These are phyloP conservation scores for Aphelinus certus DNA, from an alignment of 1,140 invertebrate species.

Conservation along the genomic window DNA sequence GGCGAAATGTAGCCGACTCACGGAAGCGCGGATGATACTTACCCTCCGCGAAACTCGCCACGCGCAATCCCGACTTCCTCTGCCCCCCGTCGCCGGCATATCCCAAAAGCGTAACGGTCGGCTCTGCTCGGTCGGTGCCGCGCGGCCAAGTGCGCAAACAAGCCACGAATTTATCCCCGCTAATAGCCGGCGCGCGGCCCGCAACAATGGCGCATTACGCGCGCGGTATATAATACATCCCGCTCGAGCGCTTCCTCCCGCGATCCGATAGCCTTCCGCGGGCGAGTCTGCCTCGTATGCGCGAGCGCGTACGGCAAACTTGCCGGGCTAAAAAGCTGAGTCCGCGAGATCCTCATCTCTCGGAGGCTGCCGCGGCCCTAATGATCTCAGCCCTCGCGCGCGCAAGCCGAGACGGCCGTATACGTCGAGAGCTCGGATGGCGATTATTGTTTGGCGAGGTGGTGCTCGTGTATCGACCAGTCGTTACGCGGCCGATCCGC, in stretches of 20 bases:
- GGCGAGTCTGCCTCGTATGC: conserved; percentile 18
- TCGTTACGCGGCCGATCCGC: too few species aligned
- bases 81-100: too few species aligned
- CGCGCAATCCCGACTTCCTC: too few species aligned
- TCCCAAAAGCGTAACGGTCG: too few species aligned
- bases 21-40: too few species aligned
- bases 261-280: neutral
- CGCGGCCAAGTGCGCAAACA: too few species aligned
- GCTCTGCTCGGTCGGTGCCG: too few species aligned
- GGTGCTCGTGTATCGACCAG: too few species aligned
- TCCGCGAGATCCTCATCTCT: neutral
- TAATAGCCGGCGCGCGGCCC: conserved; percentile 5
- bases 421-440: neutral
- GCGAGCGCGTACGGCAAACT: neutral
- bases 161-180: neutral
- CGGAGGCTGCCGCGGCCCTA: neutral
- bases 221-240: too few species aligned
- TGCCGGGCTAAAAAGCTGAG: conserved; percentile 1
- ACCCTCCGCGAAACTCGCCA: too few species aligned
- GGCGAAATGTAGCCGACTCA: too few species aligned
- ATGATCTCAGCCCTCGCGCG: conserved; percentile 10
- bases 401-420: neutral
- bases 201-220: too few species aligned
- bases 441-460: neutral
- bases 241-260: neutral